Percentiles rank a stretch among this genome's conserved stretches.
These are phyloP conservation scores for Numida meleagris DNA, from an alignment of 2,113 vertebrate genomes.

Conservation along the genomic window DNA sequence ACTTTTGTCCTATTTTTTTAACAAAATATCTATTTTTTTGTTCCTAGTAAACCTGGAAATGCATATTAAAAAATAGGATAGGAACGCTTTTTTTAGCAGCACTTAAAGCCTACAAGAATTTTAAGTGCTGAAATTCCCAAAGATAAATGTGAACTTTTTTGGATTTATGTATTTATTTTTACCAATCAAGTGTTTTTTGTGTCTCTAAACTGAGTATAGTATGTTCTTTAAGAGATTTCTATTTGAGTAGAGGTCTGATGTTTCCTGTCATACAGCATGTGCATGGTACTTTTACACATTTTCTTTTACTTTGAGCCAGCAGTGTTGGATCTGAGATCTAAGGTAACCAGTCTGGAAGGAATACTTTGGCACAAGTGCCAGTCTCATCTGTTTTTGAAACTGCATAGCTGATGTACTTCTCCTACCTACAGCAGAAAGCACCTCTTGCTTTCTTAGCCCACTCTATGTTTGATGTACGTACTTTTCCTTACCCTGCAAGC, in stretches of 20 bases:
- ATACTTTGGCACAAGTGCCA: neutral
- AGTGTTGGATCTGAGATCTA: neutral
- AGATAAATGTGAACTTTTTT: neutral
- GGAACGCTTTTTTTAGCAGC: neutral
- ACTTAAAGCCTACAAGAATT: neutral
- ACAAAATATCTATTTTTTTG: neutral
- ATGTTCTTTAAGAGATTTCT: neutral
- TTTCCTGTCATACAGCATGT: neutral
- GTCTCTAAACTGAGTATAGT: neutral
- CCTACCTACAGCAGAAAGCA: neutral
- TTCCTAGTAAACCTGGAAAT: neutral
- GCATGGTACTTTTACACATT: neutral
- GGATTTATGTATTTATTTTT: neutral
- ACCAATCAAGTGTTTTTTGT: neutral
- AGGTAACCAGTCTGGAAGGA: neutral
- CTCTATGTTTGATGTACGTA: neutral
- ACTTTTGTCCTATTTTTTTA: neutral
- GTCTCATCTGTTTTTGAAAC: neutral
- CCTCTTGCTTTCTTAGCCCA: neutral
- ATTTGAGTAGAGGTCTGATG: neutral
- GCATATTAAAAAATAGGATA: neutral
- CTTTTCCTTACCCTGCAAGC: neutral
- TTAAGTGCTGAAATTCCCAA: neutral
- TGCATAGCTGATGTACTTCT: neutral
- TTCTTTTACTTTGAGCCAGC: neutral